phyloP scores from a whole-genome alignment of 2,888 invertebrate genomes.

The Drosophila merina region DNA sequence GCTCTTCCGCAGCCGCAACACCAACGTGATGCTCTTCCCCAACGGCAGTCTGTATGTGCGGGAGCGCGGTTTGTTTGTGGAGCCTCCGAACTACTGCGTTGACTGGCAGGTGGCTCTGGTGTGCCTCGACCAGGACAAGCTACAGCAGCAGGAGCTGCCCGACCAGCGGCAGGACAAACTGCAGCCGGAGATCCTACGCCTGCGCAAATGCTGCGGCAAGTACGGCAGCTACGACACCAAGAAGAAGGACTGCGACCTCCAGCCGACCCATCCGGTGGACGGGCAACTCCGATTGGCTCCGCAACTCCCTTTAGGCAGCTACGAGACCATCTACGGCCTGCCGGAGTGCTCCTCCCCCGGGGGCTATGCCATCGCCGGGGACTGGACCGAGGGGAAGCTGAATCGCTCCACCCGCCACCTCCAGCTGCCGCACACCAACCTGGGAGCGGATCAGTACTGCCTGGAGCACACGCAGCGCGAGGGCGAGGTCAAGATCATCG shows the following conservation, averaged over 20 bases:
- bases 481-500: slow-evolving; percentile 85
- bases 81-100: slow-evolving; percentile 88
- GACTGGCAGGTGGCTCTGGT: slow-evolving; percentile 88
- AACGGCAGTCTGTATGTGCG: slow-evolving; percentile 88
- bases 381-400: slow-evolving; percentile 66
- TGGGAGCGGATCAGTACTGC: slow-evolving; percentile 69
- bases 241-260: slow-evolving; percentile 84
- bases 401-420: slow-evolving; percentile 56
- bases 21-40: slow-evolving; percentile 85
- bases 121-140: slow-evolving; percentile 28
- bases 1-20: slow-evolving; percentile 80
- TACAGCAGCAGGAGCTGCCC: not conserved
- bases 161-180: not conserved
- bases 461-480: slow-evolving; percentile 69
- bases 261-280: slow-evolving; percentile 31
- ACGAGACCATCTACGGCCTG: slow-evolving; percentile 76
- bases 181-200: slow-evolving; percentile 80
- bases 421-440: slow-evolving; percentile 62
- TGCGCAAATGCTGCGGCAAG: slow-evolving; percentile 89
- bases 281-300: slow-evolving; percentile 63
- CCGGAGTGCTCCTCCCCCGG: slow-evolving; percentile 64
- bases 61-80: slow-evolving; percentile 84
- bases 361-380: slow-evolving; percentile 78
- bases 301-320: slow-evolving; percentile 54
- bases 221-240: slow-evolving; percentile 87